Percentiles rank a stretch among this genome's conserved stretches.
Evolutionary conservation across 2,113 vertebrate genomes (phyloP).

Genomic region (Pelecanoides urinatrix): DNA sequence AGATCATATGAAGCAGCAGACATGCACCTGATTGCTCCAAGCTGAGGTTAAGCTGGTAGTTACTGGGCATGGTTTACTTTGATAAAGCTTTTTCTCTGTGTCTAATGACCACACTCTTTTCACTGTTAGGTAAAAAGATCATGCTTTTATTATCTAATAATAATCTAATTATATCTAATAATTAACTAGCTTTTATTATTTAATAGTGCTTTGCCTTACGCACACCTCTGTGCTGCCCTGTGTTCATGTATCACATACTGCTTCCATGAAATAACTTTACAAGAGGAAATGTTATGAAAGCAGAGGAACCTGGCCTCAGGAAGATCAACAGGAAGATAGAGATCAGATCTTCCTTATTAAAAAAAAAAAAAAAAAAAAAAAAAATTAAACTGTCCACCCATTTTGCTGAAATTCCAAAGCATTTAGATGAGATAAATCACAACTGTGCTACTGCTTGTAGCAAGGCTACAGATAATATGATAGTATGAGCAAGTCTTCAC

Average conservation of each 20-base stretch:
- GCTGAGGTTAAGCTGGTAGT: background rate
- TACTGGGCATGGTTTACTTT: background rate
- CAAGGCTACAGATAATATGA: background rate
- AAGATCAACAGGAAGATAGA: background rate
- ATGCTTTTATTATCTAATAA: background rate
- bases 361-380: background rate
- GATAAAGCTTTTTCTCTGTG: background rate
- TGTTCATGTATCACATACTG: background rate
- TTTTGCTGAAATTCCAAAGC: background rate
- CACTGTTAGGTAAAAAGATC: background rate
- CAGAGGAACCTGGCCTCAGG: background rate
- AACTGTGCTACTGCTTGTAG: background rate
- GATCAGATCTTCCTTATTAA: background rate
- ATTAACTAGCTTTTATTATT: background rate
- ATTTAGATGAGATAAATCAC: background rate
- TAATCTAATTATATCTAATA: no score
- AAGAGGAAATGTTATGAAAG: background rate
- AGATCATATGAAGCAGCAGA: background rate
- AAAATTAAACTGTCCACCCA: background rate
- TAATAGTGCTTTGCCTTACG: background rate
- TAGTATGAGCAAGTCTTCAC: background rate
- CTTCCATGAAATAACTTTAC: background rate
- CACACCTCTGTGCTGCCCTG: background rate
- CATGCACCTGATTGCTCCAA: background rate
- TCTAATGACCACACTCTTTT: background rate